Percentiles rank a stretch among this genome's conserved stretches.
Evolutionary conservation across 1,140 invertebrate species (phyloP).

Genomic region (Pseudomyrmex concolor): DNA sequence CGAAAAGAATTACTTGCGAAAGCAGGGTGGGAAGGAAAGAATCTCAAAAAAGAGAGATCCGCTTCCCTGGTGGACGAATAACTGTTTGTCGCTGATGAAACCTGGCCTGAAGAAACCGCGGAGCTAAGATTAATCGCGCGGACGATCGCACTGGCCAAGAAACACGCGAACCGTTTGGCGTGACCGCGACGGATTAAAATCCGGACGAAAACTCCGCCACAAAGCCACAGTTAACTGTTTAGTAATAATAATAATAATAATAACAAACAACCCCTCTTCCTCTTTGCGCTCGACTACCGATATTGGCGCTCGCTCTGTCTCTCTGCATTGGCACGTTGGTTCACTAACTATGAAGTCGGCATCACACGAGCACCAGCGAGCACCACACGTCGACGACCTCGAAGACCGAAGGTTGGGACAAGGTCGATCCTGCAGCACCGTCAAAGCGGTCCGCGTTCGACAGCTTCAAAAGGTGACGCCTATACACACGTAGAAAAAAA

Average conservation of each 20-base stretch:
- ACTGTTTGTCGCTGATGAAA: conserved; percentile 30
- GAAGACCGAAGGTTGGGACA: conserved; percentile 83
- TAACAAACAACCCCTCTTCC: conserved; percentile 67
- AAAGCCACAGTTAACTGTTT: conserved; percentile 56
- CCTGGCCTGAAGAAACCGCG: background rate
- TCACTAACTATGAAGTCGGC: conserved; percentile 81
- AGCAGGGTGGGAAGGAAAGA: too few species aligned
- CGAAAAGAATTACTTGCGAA: too few species aligned
- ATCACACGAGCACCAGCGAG: conserved; percentile 83
- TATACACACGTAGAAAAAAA: conserved; percentile 54
- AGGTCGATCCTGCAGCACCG: conserved; percentile 78
- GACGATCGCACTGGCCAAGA: conserved; percentile 29
- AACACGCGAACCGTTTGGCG: conserved; percentile 11
- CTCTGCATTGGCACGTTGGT: conserved; percentile 80
- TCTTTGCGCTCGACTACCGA: conserved; percentile 64
- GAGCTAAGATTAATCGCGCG: conserved; percentile 29
- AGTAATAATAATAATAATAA: conserved; percentile 20
- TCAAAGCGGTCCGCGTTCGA: conserved; percentile 83
- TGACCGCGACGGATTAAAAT: conserved; percentile 26
- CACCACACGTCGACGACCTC: conserved; percentile 83
- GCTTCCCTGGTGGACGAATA: background rate
- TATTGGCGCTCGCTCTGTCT: conserved; percentile 60
- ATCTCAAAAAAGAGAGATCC: background rate
- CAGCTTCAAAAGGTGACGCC: conserved; percentile 84
- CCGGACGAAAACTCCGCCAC: conserved; percentile 4